Conservation (phyloP, 2,797 vertebrate genomes). For the Enoplosus armatus region DNA sequence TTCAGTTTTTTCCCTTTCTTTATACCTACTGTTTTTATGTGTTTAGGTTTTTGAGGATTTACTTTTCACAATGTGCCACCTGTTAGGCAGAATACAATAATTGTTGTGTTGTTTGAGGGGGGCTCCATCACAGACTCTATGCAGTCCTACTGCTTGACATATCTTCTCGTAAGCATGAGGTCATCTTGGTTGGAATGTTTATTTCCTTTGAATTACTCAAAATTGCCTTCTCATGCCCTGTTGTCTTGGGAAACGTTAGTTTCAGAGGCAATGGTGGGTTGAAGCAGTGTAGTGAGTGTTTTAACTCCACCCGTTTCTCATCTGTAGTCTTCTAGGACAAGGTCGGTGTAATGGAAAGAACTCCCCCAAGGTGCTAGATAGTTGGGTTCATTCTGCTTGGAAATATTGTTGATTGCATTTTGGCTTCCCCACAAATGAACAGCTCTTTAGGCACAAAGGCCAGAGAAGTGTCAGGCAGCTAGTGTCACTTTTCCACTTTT, state of each 20-base stretch:
- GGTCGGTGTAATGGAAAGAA: slow-evolving; percentile 58
- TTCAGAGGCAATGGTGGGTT: slow-evolving; percentile 33
- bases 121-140: not conserved
- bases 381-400: slow-evolving; percentile 33
- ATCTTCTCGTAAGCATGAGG: slow-evolving; percentile 41
- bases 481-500: slow-evolving; percentile 33
- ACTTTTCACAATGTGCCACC: not conserved
- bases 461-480: slow-evolving; percentile 35
- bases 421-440: slow-evolving; percentile 51
- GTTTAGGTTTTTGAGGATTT: not conserved
- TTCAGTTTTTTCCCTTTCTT: not conserved
- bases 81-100: not conserved
- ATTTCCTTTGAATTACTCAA: slow-evolving; percentile 20
- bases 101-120: not conserved
- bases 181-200: slow-evolving; percentile 34
- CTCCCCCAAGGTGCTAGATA: slow-evolving; percentile 21
- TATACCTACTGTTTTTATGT: not conserved
- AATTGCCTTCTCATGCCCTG: slow-evolving; percentile 16
- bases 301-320: slow-evolving; percentile 32
- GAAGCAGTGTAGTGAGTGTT: slow-evolving; percentile 16
- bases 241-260: slow-evolving; percentile 31
- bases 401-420: slow-evolving; percentile 71
- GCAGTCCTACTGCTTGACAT: slow-evolving; percentile 5
- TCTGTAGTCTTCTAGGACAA: slow-evolving; percentile 37
- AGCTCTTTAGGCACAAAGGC: slow-evolving; percentile 24